phyloP scores from a whole-genome alignment of 1,140 invertebrate species.

The Trichonephila inaurata region DNA sequence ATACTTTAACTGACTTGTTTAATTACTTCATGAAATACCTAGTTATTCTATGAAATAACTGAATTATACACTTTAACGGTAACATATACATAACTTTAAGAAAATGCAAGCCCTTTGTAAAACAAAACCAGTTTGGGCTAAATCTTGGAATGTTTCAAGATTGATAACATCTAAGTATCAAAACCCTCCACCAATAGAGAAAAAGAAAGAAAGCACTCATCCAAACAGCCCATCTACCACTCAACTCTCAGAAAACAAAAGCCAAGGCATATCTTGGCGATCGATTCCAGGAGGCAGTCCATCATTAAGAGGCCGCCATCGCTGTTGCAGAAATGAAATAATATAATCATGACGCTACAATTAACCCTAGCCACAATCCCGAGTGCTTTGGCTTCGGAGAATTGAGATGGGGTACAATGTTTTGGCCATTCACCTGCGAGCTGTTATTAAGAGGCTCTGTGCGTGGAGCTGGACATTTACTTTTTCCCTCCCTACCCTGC shows the following conservation, averaged over 20 bases:
- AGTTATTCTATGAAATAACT: too few relatives aligned
- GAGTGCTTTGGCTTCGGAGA: background rate
- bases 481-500: background rate
- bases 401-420: background rate
- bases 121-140: too few relatives aligned
- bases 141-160: too few relatives aligned
- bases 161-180: too few relatives aligned
- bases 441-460: background rate
- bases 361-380: background rate
- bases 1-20: too few relatives aligned
- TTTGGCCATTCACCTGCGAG: background rate
- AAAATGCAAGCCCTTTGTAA: too few relatives aligned
- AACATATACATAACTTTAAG: too few relatives aligned
- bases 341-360: constrained; percentile 16
- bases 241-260: background rate
- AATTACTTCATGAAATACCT: too few relatives aligned
- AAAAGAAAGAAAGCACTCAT: background rate
- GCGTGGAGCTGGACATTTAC: background rate
- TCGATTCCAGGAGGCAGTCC: background rate
- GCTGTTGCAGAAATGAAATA: background rate
- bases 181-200: too few relatives aligned
- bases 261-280: background rate
- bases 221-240: background rate
- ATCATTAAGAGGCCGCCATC: background rate
- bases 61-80: too few relatives aligned